Evolutionary conservation across 2,888 invertebrate genomes (phyloP), one percentile per base, ranked within the genome.

Genomic region (Girardia tigrina): DNA sequence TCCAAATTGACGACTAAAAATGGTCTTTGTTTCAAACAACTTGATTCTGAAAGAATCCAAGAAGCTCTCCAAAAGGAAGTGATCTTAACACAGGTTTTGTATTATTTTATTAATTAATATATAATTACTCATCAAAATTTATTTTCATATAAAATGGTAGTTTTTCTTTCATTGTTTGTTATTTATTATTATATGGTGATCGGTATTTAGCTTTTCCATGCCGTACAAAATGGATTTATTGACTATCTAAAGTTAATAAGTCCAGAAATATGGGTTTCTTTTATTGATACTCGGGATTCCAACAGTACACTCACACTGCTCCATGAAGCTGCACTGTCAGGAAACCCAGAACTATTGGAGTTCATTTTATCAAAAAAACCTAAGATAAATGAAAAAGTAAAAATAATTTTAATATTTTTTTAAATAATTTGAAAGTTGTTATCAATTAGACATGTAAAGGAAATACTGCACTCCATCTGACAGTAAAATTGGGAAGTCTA

Each of bases 311-410:
- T 56, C 4, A 56, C 56, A 12, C 4, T 56, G n/a, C 23, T 56
- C 4, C 56, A 56, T 2, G 56, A 56, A 56, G 56, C 56, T 4
- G 56, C 56, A 12, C n/a, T 56, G 4, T 56, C n/a, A 56, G 23
- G 56, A 56, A 56, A 56, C 23, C 4, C 56, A 56, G 56, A 56
- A 56, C 4, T 56, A n/a, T 23, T 56, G n/a, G 56, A 56, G n/a
- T 56, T 56, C 23, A 56, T 56, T 56, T 23, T 56, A 16, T 56
- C 56, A 56, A 56, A 56, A 56, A 56, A 56, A 56, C 56, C 56
- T 4, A 56, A 56, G n/a, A 56, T 56, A 20, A 56, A 56, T 56
- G 4, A 8, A n/a, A 56, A n/a, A 56, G 56, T 56, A 8, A n/a
- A 36, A 36, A 36, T 36, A 36, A 36, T 36, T 36, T 36, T 36